Percentiles rank a stretch among this genome's conserved stretches.
phyloP scores from a whole-genome alignment of 2,797 vertebrate species.

The Sorex maritimensis region DNA sequence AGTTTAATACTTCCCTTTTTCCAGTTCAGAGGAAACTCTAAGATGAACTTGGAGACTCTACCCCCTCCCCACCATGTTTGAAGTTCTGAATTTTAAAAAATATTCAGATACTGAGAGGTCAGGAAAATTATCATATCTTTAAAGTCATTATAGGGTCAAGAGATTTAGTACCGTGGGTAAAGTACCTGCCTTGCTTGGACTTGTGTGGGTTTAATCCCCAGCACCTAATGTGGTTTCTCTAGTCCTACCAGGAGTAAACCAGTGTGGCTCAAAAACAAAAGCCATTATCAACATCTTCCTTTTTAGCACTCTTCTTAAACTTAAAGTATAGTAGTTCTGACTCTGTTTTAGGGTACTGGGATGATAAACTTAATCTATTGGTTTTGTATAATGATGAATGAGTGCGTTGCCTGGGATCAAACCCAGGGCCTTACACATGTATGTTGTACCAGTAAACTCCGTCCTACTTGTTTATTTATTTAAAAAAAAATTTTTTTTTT shows the following conservation, averaged over 20 bases:
- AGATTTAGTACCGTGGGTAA: too few relatives aligned
- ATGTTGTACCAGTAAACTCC: too few relatives aligned
- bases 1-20: not conserved
- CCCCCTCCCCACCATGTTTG: not conserved
- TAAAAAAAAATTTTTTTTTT: too few relatives aligned
- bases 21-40: conserved; percentile 23
- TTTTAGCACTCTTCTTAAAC: conserved; percentile 17
- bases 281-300: not conserved
- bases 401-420: too few relatives aligned
- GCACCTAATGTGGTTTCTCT: too few relatives aligned
- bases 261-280: too few relatives aligned
- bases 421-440: too few relatives aligned
- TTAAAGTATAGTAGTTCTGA: too few relatives aligned
- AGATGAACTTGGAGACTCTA: conserved; percentile 12
- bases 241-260: too few relatives aligned
- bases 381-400: conserved; percentile 34
- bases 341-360: conserved; percentile 39
- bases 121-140: conserved; percentile 60
- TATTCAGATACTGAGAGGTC: conserved; percentile 29
- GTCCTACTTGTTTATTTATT: too few relatives aligned
- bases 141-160: conserved; percentile 9
- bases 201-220: too few relatives aligned
- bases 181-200: too few relatives aligned
- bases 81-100: not conserved
- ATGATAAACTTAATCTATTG: conserved; percentile 53